Evolutionary conservation across 2,888 invertebrate genomes (phyloP), one percentile per base, ranked within the genome.

Genomic region (Altica lythri): DNA sequence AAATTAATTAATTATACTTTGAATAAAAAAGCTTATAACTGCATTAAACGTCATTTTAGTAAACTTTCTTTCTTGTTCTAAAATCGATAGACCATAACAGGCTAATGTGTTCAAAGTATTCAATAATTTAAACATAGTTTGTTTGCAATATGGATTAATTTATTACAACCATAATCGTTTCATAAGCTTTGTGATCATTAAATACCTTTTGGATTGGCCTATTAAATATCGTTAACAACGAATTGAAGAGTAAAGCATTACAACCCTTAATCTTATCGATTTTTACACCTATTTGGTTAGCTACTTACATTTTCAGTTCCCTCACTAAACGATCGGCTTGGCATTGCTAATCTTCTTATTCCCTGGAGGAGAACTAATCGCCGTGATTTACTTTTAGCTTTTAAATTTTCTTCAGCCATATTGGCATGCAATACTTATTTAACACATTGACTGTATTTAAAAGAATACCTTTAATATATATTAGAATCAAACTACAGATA

Each of bases 311-410:
- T 68, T 14, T 71, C 63, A 13, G 72, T 71, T 38, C 65, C 69
- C 46, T 68, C 68, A 48, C 75, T 75, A 49, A 74, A 67, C 10
- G 74, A 73, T 50, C 72, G 68, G 51, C 70, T 72, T 1, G 73
- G 72, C 72, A 74, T 70, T 2, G 70, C 74, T 53, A 73, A 63
- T 56, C 66, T 67, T 48, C 72, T 64, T 12, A 75, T 62, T 1
- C 74, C 74, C 53, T 73, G 72, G 1, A 75, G 50, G 3, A 75
- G 60, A 34, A 70, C 67, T 32, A 75, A 57, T 47, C 67, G n/a
- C n/a, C n/a, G n/a, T n/a, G n/a, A n/a, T 9, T 16, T 70, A 46
- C 64, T 68, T 4, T 64, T 52, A n/a, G 37, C 12, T n/a, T n/a
- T n/a, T 4, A 19, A n/a, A 14, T 5, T 18, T 10, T 46, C 17